phyloP scores from a whole-genome alignment of 2,113 vertebrate species.

The Archocentrus centrarchus region DNA sequence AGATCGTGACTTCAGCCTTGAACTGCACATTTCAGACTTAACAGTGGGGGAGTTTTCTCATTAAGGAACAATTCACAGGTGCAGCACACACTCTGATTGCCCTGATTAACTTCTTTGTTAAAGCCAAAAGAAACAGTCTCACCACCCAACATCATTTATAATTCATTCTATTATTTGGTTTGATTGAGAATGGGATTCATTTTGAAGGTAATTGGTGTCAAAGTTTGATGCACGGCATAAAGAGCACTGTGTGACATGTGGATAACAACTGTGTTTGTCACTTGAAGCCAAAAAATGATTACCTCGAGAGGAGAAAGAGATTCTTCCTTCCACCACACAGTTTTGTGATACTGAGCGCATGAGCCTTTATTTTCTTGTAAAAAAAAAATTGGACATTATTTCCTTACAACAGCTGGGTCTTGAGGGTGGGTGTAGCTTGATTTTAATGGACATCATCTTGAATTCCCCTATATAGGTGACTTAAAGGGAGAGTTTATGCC shows the following conservation, averaged over 20 bases:
- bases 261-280: slow-evolving; percentile 26
- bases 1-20: not conserved
- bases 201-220: slow-evolving; percentile 41
- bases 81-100: not conserved
- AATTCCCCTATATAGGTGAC: not conserved
- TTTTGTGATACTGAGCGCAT: not conserved
- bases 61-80: slow-evolving; percentile 6
- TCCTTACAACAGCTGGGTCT: not conserved
- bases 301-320: slow-evolving; percentile 7
- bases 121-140: not conserved
- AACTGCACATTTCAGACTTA: not conserved
- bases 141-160: not conserved
- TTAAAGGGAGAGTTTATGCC: not conserved
- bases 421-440: not conserved
- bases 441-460: not conserved
- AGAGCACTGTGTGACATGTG: not conserved
- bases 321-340: not conserved
- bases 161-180: slow-evolving; percentile 20
- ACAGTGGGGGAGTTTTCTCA: not conserved
- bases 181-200: slow-evolving; percentile 13
- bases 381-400: not conserved
- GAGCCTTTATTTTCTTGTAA: not conserved
- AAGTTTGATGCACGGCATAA: slow-evolving; percentile 9
- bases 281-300: slow-evolving; percentile 36
- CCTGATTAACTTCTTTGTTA: slow-evolving; percentile 18